Percentiles rank a stretch among this genome's conserved stretches.
These are phyloP conservation scores for Gallinago paraguaiae DNA, from an alignment of 2,113 vertebrate species.

Conservation along the genomic window DNA sequence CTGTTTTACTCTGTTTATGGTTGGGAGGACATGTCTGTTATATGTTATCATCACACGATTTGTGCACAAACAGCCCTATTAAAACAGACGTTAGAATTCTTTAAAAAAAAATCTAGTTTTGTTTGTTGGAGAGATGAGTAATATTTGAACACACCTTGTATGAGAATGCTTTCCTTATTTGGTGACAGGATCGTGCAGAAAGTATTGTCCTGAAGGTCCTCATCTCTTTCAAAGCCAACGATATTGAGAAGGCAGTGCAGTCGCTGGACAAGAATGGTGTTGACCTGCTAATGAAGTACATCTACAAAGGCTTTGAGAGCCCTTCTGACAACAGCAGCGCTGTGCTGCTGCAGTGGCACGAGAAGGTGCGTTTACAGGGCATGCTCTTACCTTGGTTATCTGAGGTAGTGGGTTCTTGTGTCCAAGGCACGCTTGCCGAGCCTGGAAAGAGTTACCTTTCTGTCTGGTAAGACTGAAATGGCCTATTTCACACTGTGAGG, in stretches of 20 bases:
- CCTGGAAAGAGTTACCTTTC: not conserved
- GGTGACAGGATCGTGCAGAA: slow-evolving; percentile 90
- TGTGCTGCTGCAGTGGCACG: slow-evolving; percentile 94
- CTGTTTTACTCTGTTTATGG: not conserved
- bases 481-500: rapidly evolving
- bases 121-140: not conserved
- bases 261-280: slow-evolving; percentile 92
- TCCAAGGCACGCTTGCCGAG: rapidly evolving
- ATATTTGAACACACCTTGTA: not conserved
- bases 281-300: slow-evolving; percentile 98
- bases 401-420: not conserved
- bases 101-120: not conserved
- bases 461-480: not conserved
- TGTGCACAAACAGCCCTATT: not conserved
- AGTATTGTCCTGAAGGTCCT: slow-evolving; percentile 94
- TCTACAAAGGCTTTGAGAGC: slow-evolving; percentile 98
- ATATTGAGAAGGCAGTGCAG: slow-evolving; percentile 96
- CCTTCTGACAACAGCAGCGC: slow-evolving; percentile 98
- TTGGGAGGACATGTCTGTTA: rapidly evolving
- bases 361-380: slow-evolving; percentile 81
- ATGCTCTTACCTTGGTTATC: not conserved
- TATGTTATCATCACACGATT: not conserved
- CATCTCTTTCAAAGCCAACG: slow-evolving; percentile 93
- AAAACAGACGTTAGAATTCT: not conserved
- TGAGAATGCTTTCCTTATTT: not conserved